These are phyloP conservation scores for Solea solea DNA, from an alignment of 2,113 vertebrate species.

Conservation along the genomic window DNA sequence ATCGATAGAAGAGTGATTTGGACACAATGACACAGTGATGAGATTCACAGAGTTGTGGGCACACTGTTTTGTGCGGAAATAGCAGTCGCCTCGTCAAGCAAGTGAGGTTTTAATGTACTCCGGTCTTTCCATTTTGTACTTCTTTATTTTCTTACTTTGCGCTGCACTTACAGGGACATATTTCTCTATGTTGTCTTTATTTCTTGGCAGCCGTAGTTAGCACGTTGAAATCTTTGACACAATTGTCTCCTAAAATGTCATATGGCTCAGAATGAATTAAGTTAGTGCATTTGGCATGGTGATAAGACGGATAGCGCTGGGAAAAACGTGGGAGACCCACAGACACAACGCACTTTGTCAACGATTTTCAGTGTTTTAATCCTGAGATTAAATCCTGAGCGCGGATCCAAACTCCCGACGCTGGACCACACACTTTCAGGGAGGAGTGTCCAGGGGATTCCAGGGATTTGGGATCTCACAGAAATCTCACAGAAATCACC, in stretches of 20 bases:
- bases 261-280: no score
- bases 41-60: background rate
- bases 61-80: background rate
- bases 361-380: no score
- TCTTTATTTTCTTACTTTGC: background rate
- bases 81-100: background rate
- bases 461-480: no score
- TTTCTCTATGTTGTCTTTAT: background rate
- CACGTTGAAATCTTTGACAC: background rate
- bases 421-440: no score
- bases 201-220: background rate
- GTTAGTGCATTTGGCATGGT: no score
- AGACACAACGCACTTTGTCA: no score
- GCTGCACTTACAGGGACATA: background rate
- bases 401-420: no score
- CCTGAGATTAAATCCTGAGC: no score
- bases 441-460: no score
- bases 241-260: background rate
- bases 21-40: conserved; percentile 6
- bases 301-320: no score
- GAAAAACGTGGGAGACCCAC: no score
- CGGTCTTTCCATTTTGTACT: background rate
- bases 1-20: conserved; percentile 26
- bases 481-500: no score
- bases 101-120: background rate